Percentiles rank a stretch among this genome's conserved stretches.
These are phyloP conservation scores for Colletes collaris DNA, from an alignment of 2,888 invertebrate species.

Conservation along the genomic window DNA sequence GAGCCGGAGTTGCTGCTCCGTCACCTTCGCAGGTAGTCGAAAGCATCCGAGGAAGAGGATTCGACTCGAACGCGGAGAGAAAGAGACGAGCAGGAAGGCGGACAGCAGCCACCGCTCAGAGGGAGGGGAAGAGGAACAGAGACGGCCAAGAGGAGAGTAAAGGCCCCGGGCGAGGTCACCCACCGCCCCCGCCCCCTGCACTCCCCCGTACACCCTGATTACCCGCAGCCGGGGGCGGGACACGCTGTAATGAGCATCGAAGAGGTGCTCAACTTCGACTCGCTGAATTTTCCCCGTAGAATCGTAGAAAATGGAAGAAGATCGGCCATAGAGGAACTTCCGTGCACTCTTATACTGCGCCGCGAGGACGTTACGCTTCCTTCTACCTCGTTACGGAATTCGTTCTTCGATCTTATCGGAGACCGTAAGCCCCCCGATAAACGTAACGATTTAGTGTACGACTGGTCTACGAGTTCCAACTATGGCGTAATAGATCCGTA, in stretches of 20 bases:
- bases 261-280: slow-evolving; percentile 81
- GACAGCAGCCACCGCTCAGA: slow-evolving; percentile 43
- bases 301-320: slow-evolving; percentile 12
- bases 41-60: slow-evolving; percentile 46
- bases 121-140: slow-evolving; percentile 43
- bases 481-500: too few relatives aligned
- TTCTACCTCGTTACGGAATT: slow-evolving; percentile 7
- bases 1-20: slow-evolving; percentile 57
- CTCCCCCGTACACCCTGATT: slow-evolving; percentile 78
- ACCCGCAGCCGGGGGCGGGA: slow-evolving; percentile 82
- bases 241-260: slow-evolving; percentile 81
- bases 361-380: neutral
- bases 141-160: slow-evolving; percentile 73
- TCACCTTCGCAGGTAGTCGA: slow-evolving; percentile 76
- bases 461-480: too few relatives aligned
- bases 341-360: neutral
- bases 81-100: slow-evolving; percentile 48
- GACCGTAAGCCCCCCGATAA: too few relatives aligned
- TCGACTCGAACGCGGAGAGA: slow-evolving; percentile 33
- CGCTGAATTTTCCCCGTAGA: slow-evolving; percentile 39
- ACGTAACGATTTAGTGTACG: too few relatives aligned
- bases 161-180: slow-evolving; percentile 83
- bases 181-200: slow-evolving; percentile 76
- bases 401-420: too few relatives aligned
- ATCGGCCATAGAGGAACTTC: neutral